Conservation (phyloP, 2,113 vertebrate genomes). For the Typhlomys cinereus region DNA sequence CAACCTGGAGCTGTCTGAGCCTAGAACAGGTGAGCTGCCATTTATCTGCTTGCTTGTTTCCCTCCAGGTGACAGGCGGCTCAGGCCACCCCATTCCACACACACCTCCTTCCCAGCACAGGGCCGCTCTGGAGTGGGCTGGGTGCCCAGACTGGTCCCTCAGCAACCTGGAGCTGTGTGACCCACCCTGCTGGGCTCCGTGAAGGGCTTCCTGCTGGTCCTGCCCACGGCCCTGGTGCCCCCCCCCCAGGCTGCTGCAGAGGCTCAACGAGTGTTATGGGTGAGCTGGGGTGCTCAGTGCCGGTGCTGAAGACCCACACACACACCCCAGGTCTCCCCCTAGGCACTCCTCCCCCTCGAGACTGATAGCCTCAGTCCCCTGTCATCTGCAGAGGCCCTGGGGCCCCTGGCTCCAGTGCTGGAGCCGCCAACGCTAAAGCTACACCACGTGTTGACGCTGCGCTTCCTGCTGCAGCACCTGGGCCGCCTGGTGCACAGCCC, state of each 20-base stretch:
- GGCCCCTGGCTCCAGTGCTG: constrained; percentile 81
- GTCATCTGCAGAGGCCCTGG: constrained; percentile 49
- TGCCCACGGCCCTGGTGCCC: constrained; percentile 90
- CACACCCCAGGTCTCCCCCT: no score
- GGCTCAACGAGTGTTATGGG: constrained; percentile 84
- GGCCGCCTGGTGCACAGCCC: constrained; percentile 85
- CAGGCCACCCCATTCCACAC: no score
- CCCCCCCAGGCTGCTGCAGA: constrained; percentile 84
- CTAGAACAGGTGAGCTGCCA: constrained; percentile 84
- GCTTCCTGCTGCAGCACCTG: constrained; percentile 94
- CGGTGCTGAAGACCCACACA: no score
- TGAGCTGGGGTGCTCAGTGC: constrained; percentile 36
- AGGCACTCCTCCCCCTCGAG: no score
- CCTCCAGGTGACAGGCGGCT: background rate
- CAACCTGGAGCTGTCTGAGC: constrained; percentile 80
- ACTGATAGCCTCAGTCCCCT: background rate
- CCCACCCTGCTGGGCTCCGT: constrained; percentile 87
- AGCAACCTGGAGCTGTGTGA: constrained; percentile 87
- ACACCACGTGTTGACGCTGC: constrained; percentile 93
- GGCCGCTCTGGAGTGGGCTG: no score
- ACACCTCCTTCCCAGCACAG: no score
- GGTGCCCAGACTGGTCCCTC: constrained; percentile 85
- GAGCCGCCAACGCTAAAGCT: constrained; percentile 89
- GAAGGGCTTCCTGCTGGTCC: constrained; percentile 90
- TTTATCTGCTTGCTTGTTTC: background rate